These are phyloP conservation scores for Drosophila nannoptera DNA, from an alignment of 1,140 invertebrate genomes.

Conservation along the genomic window DNA sequence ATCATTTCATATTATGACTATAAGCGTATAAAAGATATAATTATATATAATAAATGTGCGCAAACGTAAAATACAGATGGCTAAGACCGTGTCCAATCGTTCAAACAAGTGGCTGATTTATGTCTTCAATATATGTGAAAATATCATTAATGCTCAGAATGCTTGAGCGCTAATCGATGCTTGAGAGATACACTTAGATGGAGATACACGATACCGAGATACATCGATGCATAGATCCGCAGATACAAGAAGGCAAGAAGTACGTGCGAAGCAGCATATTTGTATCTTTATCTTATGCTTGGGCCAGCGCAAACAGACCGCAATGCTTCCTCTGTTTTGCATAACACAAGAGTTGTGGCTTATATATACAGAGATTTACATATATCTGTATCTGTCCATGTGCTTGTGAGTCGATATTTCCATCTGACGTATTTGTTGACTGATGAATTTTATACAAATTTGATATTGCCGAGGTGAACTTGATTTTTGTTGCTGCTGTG, in stretches of 20 bases:
- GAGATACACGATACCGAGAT: neutral
- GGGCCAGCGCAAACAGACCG: constrained; percentile 1
- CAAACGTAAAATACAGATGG: constrained; percentile 14
- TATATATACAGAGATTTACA: constrained; percentile 4
- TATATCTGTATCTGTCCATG: constrained; percentile 9
- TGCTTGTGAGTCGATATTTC: constrained; percentile 36
- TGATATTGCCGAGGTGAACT: constrained; percentile 76
- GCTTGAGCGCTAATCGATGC: constrained; percentile 66
- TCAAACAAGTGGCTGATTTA: constrained; percentile 47
- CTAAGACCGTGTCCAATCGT: constrained; percentile 28
- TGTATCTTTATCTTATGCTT: constrained; percentile 26
- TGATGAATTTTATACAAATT: constrained; percentile 78
- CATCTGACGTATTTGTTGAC: constrained; percentile 70
- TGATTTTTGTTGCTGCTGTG: constrained; percentile 58
- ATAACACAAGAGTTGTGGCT: constrained; percentile 55
- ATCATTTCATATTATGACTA: constrained; percentile 42
- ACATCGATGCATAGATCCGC: constrained; percentile 8
- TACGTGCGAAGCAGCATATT: constrained; percentile 21
- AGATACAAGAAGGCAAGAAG: neutral
- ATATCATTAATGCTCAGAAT: constrained; percentile 60
- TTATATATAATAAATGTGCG: constrained; percentile 33
- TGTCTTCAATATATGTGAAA: constrained; percentile 38
- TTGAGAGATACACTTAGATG: constrained; percentile 41
- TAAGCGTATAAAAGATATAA: constrained; percentile 43
- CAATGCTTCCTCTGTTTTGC: constrained; percentile 69